A percentile compares a stretch with the other conserved stretches of the same genome.
Conservation (phyloP, 2,113 vertebrate genomes). For the Passer domesticus region DNA sequence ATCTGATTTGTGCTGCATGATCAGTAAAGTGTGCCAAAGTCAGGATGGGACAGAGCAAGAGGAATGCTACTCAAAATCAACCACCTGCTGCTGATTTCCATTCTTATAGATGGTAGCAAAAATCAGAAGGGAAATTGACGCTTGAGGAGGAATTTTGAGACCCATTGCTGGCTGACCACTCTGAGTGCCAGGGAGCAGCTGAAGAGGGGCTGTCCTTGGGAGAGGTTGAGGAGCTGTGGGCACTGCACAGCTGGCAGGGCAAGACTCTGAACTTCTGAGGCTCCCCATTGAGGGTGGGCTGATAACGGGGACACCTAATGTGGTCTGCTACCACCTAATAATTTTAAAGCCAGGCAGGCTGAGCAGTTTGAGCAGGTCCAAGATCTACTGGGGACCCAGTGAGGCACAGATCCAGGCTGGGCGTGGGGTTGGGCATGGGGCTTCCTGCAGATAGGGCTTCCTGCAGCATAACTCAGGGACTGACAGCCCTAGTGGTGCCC, state of each 20-base stretch:
- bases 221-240: not conserved
- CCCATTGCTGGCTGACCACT: accelerated
- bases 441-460: not conserved
- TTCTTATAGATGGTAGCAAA: not conserved
- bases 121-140: not conserved
- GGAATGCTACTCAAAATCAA: not conserved
- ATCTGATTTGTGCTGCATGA: not conserved
- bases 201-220: accelerated
- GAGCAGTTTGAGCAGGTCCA: not conserved
- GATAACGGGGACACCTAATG: too few species aligned
- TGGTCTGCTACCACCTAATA: accelerated
- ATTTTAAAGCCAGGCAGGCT: not conserved
- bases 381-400: too few species aligned
- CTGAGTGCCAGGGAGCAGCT: not conserved
- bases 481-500: not conserved
- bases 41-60: not conserved
- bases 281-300: accelerated
- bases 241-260: not conserved
- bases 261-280: not conserved
- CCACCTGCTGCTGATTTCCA: not conserved
- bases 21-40: not conserved
- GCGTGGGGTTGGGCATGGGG: accelerated
- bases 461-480: not conserved
- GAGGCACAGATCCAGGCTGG: not conserved
- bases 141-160: not conserved